Evolutionary conservation across 2,888 invertebrate genomes (phyloP), one percentile per base, ranked within the genome.

Genomic region (Candidula unifasciata): DNA sequence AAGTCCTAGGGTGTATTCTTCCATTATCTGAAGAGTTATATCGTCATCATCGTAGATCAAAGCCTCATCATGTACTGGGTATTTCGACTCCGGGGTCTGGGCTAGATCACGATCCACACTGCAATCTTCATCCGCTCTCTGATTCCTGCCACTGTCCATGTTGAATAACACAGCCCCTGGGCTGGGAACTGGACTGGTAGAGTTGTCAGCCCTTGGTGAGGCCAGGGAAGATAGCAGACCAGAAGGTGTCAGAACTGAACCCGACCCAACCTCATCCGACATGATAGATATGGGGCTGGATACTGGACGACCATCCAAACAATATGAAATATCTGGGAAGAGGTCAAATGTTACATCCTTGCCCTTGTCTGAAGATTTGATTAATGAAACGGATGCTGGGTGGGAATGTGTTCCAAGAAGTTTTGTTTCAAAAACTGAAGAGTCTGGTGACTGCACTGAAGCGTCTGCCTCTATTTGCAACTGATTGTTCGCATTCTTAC

Each of bases 271-370:
- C 0, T 27, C 79, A 66, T 57, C 33, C 5, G 66, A 44, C 16
- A 44, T 2, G 1, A 24, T 21, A 1, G 68, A 18, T 10, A 44
- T 10, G 21, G 79, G 64, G 35, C 66, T 79, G 27, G 79, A 66
- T 27, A 27, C 27, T 66, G 66, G 79, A 33, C 44, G 66, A 0
- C 79, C 79, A 16, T 79, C 68, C 44, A 79, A 16, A 30, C 79
- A 79, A 79, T 68, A 79, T 13, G 79, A 79, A 68, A 64, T 79
- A 18, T 79, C 79, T 10, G 77, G 77, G n/a, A 78, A 78, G 21
- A 78, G 52, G 24, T 78, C 77, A n/a, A 33, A 64, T 21, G 33
- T 24, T 35, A 78, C 24, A 27, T 78, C 64, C 27, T 64, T 64
- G 5, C 30, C 6, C 13, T n/a, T 24, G 5, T 18, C 24, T 35